Base-by-base conservation (phyloP, 2,113 vertebrate genomes). In the Sardina pilchardus region DNA sequence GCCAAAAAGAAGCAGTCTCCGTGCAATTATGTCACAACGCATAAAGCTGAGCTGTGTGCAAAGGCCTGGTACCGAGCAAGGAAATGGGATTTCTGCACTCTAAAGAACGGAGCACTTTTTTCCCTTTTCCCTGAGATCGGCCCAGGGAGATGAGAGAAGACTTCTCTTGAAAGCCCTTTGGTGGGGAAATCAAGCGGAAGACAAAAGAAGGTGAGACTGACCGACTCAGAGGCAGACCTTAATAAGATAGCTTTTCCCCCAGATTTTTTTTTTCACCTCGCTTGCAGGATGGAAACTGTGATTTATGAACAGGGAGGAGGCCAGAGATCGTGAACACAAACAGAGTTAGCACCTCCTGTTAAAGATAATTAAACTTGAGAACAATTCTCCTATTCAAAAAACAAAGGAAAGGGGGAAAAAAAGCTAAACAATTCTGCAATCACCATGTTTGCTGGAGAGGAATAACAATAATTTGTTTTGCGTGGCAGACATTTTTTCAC, bases 181-280 rank as follows among this genome's bases (percentile, higher is more conserved):
- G 93, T 87, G 81, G 75, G 39, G 86, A 92, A 92, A 93, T 92
- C 92, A 94, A 93, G 90, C 90, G 7, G 78, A 86, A 93, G 91
- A 94, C 93, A 93, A 94, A 90, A 90, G 91, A 90, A 94, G 92
- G 92, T 86, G 89, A 90, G 87, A 88, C 90, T 89, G 92, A 90
- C 91, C 83, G 91, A 87, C 89, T 90, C 89, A 90, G 84, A 89
- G 93, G 91, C 83, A 87, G 85, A 89, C 88, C 67, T 87, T 90
- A 88, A 89, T 90, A 88, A 86, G 89, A 90, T 89, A 75, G 63
- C 63, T 71, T 71, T 71, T 34, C 63, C 26, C 63, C 63, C 63
- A 34, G 8, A 16, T 59, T 78, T 50, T 81, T 80, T 83, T 47
- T 84, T 85, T 84, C 83, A 75, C 71, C 1, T 63, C 81, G 86